Evolutionary conservation across 1,140 invertebrate genomes (phyloP).

Genomic region (Brachionus koreanus): DNA sequence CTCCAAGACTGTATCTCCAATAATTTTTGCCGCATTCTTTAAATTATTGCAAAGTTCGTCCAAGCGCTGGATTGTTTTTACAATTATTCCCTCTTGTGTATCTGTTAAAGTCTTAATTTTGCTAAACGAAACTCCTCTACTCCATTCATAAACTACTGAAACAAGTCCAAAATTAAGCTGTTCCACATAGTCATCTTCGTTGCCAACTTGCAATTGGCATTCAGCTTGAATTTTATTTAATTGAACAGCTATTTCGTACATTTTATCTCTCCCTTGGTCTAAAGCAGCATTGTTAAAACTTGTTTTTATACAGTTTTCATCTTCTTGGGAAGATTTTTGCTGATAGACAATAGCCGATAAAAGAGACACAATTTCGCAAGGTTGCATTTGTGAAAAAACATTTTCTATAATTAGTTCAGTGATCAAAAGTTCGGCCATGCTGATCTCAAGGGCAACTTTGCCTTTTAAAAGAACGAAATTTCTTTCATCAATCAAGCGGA

Average conservation of each 20-base stretch:
- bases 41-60: slow-evolving; percentile 84
- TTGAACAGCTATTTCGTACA: slow-evolving; percentile 60
- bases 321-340: slow-evolving; percentile 63
- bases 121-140: slow-evolving; percentile 60
- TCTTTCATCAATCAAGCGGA: slow-evolving; percentile 68
- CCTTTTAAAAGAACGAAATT: slow-evolving; percentile 79
- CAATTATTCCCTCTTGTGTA: slow-evolving; percentile 82
- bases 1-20: slow-evolving; percentile 82
- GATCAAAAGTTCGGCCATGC: slow-evolving; percentile 82
- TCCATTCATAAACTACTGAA: slow-evolving; percentile 93
- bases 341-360: slow-evolving; percentile 87
- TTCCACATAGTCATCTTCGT: slow-evolving; percentile 62
- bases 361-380: slow-evolving; percentile 85
- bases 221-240: slow-evolving; percentile 63
- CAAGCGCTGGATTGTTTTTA: slow-evolving; percentile 90
- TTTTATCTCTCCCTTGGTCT: slow-evolving; percentile 61
- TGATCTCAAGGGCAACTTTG: slow-evolving; percentile 89
- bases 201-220: slow-evolving; percentile 61
- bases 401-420: slow-evolving; percentile 93
- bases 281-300: slow-evolving; percentile 39
- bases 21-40: slow-evolving; percentile 79
- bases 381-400: slow-evolving; percentile 74
- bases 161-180: slow-evolving; percentile 83
- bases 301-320: slow-evolving; percentile 41
- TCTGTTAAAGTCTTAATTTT: slow-evolving; percentile 20